Evolutionary conservation across 1,140 invertebrate species (phyloP).

Genomic region (Papilio polytes): DNA sequence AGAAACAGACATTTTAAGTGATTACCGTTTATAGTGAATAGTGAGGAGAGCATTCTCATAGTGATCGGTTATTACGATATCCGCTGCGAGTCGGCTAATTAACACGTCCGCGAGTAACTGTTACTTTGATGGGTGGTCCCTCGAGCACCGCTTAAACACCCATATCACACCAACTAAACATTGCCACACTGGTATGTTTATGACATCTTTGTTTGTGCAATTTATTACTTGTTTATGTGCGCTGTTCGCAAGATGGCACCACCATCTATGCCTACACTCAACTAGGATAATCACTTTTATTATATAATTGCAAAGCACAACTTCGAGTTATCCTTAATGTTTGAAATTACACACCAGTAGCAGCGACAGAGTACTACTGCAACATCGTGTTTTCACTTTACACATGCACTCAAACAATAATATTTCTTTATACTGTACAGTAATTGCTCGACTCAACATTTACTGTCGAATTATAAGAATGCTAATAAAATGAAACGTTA

Average conservation of each 20-base stretch:
- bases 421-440: not conserved
- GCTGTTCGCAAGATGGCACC: not conserved
- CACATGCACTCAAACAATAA: not conserved
- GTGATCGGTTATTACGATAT: slow-evolving; percentile 12
- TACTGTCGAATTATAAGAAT: not conserved
- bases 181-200: slow-evolving; percentile 30
- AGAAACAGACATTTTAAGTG: not conserved
- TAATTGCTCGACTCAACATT: not conserved
- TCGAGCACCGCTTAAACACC: slow-evolving; percentile 28
- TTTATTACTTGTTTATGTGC: slow-evolving; percentile 36
- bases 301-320: not conserved
- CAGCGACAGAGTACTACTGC: not conserved
- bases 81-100: slow-evolving; percentile 24
- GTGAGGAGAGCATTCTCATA: not conserved
- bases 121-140: slow-evolving; percentile 36
- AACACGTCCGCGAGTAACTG: slow-evolving; percentile 37
- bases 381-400: not conserved
- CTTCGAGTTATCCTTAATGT: not conserved
- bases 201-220: slow-evolving; percentile 31
- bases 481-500: not conserved
- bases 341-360: not conserved
- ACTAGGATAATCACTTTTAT: slow-evolving; percentile 1
- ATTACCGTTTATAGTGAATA: slow-evolving; percentile 2
- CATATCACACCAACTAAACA: slow-evolving; percentile 30
- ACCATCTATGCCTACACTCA: not conserved